Evolutionary conservation across 2,113 vertebrate genomes (phyloP).

Genomic region (Pongo abelii): DNA sequence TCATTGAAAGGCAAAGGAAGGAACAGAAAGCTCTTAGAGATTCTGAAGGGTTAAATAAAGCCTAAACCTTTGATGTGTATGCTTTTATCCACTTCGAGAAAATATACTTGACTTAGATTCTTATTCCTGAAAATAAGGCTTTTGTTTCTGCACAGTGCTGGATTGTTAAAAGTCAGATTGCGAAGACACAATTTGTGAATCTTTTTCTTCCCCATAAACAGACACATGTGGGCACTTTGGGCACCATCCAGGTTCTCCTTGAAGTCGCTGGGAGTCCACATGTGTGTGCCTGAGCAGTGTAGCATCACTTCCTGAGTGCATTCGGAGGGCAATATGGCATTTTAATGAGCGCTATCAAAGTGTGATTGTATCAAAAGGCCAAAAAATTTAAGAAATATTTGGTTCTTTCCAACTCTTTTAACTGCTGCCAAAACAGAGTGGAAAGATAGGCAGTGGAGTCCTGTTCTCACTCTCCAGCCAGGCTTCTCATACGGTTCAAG

Average conservation of each 20-base stretch:
- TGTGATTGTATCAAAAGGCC: constrained; percentile 13
- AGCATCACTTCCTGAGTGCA: neutral
- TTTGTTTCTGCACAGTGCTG: constrained; percentile 40
- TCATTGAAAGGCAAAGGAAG: neutral
- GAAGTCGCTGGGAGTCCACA: neutral
- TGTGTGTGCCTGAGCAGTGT: neutral
- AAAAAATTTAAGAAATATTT: neutral
- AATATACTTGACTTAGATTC: constrained; percentile 54
- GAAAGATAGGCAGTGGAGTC: neutral
- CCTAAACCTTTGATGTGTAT: constrained; percentile 41
- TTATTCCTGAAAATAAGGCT: constrained; percentile 65
- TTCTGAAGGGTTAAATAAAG: constrained; percentile 38
- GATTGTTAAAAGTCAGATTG: constrained; percentile 60
- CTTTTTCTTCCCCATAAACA: constrained; percentile 48
- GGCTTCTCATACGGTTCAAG: neutral
- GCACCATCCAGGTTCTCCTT: neutral
- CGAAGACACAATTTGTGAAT: constrained; percentile 53
- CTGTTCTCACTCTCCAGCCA: neutral
- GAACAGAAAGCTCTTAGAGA: constrained; percentile 40
- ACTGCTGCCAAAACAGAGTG: neutral
- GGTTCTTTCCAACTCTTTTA: constrained; percentile 29
- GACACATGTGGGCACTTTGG: neutral
- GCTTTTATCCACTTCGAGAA: constrained; percentile 58
- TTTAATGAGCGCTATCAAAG: constrained; percentile 15
- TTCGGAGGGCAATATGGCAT: neutral